Base-by-base conservation (phyloP, 1,140 invertebrate species). In the Maconellicoccus hirsutus region DNA sequence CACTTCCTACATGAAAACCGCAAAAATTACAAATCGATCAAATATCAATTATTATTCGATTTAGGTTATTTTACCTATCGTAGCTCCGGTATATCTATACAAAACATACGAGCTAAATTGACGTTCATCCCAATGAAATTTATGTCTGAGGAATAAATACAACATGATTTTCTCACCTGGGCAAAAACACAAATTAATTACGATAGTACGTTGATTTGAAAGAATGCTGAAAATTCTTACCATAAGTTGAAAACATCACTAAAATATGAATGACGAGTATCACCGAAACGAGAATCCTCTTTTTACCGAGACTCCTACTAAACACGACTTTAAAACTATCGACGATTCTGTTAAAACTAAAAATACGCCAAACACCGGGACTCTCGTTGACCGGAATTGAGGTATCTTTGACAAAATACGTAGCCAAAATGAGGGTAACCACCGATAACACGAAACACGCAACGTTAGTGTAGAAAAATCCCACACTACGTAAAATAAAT, bases 101-200 rank as follows among this genome's bases (percentile, higher is more conserved):
- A 38, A 7, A 7, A 38, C 6, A 38, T 38, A 76, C 26, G 72
- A 69, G n/a, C 74, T 74, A 38, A 72, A 75, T 7, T 75, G 38
- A 1, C 69, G 69, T 71, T 74, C 72, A 69, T 72, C 71, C 75
- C 74, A 76, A 21, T 71, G 69, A 52, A 75, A 73, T 52, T 75
- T 74, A 39, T 75, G 71, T 16, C 75, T 27, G 14, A 75, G 69
- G 69, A 73, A 76, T n/a, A 76, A 69, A 59, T 75, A 76, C 27
- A 75, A 21, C 8, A 75, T 33, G 14, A 72, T 71, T 42, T 69
- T 69, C 70, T 75, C 75, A 10, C 75, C 75, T 72, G 70, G 74
- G 69, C 14, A 23, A 72, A 19, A 12, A 73, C 6, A 6, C 6
- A 38, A 14, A n/a, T n/a, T n/a, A n/a, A n/a, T n/a, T n/a, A n/a